phyloP scores from a whole-genome alignment of 2,797 vertebrate genomes.

The Kryptolebias ocellatus region DNA sequence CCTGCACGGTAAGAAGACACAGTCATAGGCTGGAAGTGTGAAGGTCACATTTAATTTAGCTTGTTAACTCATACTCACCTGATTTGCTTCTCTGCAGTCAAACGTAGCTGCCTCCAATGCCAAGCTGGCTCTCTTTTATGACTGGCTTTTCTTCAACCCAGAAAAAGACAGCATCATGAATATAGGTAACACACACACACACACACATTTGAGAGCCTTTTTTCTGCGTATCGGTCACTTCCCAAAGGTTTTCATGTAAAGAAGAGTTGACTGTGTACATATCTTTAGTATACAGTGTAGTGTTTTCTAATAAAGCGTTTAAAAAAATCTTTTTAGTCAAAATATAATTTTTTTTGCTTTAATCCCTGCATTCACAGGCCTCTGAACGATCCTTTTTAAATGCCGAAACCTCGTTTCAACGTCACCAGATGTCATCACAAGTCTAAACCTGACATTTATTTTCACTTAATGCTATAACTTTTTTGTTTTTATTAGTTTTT shows the following conservation, averaged over 20 bases:
- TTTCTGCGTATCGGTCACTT: too few relatives aligned
- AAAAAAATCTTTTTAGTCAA: too few relatives aligned
- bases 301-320: too few relatives aligned
- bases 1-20: conserved; percentile 88
- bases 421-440: too few relatives aligned
- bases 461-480: too few relatives aligned
- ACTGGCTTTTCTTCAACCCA: conserved; percentile 98
- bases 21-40: not conserved
- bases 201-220: too few relatives aligned
- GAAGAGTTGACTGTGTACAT: too few relatives aligned
- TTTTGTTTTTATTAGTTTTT: too few relatives aligned
- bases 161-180: conserved; percentile 99
- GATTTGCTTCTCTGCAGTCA: conserved; percentile 78
- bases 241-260: too few relatives aligned
- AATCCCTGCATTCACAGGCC: not conserved
- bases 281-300: too few relatives aligned
- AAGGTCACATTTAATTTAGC: not conserved
- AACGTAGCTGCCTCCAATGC: conserved; percentile 97
- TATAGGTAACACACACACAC: conserved; percentile 83
- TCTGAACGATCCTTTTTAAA: not conserved
- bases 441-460: too few relatives aligned
- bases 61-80: not conserved
- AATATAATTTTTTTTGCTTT: too few relatives aligned
- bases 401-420: not conserved
- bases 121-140: conserved; percentile 96